Conservation (phyloP, 2,797 vertebrate genomes). For the Anguilla anguilla region DNA sequence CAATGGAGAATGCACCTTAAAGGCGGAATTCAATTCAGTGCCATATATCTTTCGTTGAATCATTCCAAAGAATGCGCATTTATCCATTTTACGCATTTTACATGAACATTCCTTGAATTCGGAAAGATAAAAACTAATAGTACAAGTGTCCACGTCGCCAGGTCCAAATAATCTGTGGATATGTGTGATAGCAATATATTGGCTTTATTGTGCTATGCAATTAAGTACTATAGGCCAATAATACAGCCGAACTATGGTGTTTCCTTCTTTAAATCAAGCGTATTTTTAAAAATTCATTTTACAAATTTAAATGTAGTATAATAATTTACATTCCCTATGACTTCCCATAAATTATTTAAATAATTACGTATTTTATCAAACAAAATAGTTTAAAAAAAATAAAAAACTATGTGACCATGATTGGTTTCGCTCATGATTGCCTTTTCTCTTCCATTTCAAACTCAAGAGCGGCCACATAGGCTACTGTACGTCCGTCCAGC, state of each 20-base stretch:
- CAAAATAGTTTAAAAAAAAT: no score
- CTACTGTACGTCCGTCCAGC: not conserved
- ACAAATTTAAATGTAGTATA: not conserved
- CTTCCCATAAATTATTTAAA: no score
- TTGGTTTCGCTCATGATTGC: not conserved
- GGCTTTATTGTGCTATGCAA: not conserved
- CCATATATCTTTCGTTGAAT: no score
- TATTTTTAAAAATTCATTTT: not conserved
- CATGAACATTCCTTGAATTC: not conserved
- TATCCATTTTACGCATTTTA: not conserved
- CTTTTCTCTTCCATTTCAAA: not conserved
- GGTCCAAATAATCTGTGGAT: no score
- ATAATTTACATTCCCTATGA: not conserved
- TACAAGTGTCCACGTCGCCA: not conserved
- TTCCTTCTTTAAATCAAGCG: not conserved
- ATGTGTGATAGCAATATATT: no score
- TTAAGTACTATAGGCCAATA: not conserved
- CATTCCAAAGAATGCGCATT: no score
- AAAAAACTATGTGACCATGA: no score
- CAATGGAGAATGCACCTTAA: not conserved
- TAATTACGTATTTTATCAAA: no score
- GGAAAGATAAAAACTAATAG: not conserved
- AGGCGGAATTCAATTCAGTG: not conserved
- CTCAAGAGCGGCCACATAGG: not conserved
- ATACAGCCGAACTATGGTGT: not conserved